A percentile compares a stretch with the other conserved stretches of the same genome.
Evolutionary conservation across 1,140 invertebrate species (phyloP).

Genomic region (Ptiloglossa arizonensis): DNA sequence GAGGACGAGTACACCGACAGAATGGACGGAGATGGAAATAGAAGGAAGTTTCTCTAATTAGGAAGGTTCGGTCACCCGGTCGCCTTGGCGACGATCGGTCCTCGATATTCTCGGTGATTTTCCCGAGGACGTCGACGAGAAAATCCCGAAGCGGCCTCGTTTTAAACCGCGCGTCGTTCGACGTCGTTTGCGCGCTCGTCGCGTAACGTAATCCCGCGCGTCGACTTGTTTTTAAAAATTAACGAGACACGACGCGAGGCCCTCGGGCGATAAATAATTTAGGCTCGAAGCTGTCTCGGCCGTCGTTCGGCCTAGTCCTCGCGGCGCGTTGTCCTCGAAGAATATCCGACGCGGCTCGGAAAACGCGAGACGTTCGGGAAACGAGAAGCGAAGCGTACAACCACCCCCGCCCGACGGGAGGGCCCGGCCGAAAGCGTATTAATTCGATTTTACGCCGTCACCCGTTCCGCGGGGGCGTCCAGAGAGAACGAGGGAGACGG

Average conservation of each 20-base stretch:
- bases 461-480: too few species aligned
- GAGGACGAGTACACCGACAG: too few species aligned
- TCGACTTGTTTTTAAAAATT: conserved; percentile 55
- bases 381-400: conserved; percentile 1
- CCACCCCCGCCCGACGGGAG: background rate
- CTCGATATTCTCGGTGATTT: background rate
- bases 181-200: background rate
- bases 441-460: conserved; percentile 37
- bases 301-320: conserved; percentile 27
- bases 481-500: conserved; percentile 17
- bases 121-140: background rate
- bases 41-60: too few species aligned
- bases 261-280: conserved; percentile 59
- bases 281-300: conserved; percentile 56
- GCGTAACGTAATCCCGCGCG: conserved; percentile 51
- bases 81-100: background rate
- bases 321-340: conserved; percentile 29
- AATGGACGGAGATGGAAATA: too few species aligned
- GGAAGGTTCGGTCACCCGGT: conserved; percentile 6
- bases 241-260: conserved; percentile 45
- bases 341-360: conserved; percentile 21
- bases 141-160: too few species aligned
- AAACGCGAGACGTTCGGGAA: background rate
- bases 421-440: conserved; percentile 1
- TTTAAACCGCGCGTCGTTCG: too few species aligned